Evolutionary conservation across 2,888 invertebrate species (phyloP).

Genomic region (Caenorhabditis sp.): DNA sequence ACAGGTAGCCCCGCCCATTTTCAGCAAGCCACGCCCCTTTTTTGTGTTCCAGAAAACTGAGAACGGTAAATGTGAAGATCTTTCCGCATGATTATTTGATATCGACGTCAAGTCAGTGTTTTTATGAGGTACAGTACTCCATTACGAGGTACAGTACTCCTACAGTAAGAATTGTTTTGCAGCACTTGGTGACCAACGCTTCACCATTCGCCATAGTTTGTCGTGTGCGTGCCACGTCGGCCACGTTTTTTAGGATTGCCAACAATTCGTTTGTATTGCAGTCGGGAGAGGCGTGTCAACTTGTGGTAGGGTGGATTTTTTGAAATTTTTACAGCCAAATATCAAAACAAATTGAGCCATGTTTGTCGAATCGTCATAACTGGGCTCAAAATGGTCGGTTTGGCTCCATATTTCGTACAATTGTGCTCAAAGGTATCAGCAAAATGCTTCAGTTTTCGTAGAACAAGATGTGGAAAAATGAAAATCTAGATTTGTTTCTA

Average conservation of each 20-base stretch:
- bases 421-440: no score
- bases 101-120: background rate
- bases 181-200: background rate
- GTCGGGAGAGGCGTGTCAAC: background rate
- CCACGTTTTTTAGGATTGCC: background rate
- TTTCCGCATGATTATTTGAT: background rate
- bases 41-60: background rate
- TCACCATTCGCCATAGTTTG: background rate
- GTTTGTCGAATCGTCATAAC: no score
- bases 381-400: no score
- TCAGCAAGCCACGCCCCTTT: background rate
- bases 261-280: background rate
- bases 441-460: no score
- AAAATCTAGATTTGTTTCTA: no score
- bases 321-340: no score
- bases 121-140: background rate
- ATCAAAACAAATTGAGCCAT: no score
- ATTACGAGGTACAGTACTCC: no score
- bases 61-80: background rate
- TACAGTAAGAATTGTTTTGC: background rate
- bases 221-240: background rate
- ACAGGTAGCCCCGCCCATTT: background rate
- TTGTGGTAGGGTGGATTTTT: background rate
- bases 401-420: no score
- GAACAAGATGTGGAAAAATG: no score